Percentiles rank a stretch among this genome's conserved stretches.
phyloP scores from a whole-genome alignment of 2,888 invertebrate genomes.

The Tholera decimalis region DNA sequence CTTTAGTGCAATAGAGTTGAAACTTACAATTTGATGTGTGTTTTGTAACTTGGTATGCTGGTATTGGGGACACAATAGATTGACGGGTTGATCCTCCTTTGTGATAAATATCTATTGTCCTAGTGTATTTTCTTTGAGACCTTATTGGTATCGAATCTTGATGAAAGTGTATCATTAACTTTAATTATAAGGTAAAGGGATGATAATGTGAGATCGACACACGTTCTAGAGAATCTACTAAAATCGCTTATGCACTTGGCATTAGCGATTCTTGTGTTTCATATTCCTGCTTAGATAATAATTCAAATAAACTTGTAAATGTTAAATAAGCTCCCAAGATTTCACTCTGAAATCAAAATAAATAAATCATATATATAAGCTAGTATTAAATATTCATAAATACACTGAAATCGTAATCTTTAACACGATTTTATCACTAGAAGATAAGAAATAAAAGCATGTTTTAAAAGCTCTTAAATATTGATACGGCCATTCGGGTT shows the following conservation, averaged over 20 bases:
- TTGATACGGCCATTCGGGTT: constrained; percentile 56
- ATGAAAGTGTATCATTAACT: constrained; percentile 43
- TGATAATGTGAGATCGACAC: background rate
- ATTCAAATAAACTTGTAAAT: background rate
- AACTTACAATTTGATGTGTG: constrained; percentile 60
- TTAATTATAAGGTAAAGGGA: constrained; percentile 43
- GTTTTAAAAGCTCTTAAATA: constrained; percentile 66
- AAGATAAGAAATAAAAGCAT: constrained; percentile 59
- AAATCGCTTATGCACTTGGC: background rate
- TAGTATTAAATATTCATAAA: constrained; percentile 27
- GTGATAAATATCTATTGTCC: constrained; percentile 75
- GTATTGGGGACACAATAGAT: constrained; percentile 77
- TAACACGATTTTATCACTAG: constrained; percentile 33
- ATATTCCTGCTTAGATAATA: background rate
- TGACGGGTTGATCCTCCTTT: constrained; percentile 78
- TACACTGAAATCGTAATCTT: constrained; percentile 28
- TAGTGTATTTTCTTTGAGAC: constrained; percentile 67
- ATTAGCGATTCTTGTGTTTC: background rate
- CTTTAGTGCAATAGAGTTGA: constrained; percentile 24
- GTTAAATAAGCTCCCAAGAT: background rate
- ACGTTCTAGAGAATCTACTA: background rate
- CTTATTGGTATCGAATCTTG: constrained; percentile 57
- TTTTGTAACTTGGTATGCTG: constrained; percentile 60
- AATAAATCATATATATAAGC: background rate
- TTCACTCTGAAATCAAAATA: background rate